Base-by-base conservation (phyloP, 2,797 vertebrate species). In the Falco cherrug region DNA sequence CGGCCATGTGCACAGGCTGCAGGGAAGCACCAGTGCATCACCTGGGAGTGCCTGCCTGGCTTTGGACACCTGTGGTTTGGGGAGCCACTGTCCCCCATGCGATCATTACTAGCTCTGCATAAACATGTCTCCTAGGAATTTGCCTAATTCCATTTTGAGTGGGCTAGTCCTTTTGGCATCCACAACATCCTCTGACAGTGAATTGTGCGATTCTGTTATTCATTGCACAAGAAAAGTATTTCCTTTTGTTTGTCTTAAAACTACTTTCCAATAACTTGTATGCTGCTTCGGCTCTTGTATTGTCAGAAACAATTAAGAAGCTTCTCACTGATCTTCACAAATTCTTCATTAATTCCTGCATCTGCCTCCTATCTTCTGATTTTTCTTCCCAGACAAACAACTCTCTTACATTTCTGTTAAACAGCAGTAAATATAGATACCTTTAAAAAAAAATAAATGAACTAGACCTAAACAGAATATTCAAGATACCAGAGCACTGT, bases 11-110 rank as follows among this genome's bases (percentile, higher is more conserved):
- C 31, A n/a, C 25, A 22, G 60, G 77, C 39, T 64, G 73, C 57
- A 31, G 63, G 28, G 35, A 39, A 53, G 20, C 71, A n/a, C 26
- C 1, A 0, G 25, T 11, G 6, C 43, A 4, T 45, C 16, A 1
- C 29, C 43, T 0, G 0, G 61, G 45, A 47, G 11, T 2, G 1
- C 15, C 29, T 5, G 1, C 29, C 48, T 11, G 25, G 16, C 45
- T 54, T 60, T 39, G 47, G 77, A 17, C 47, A n/a, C 13, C 17
- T 6, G n/a, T 2, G 29, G 22, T 33, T 70, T 48, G 68, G 47
- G 64, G 33, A 73, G 2, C 29, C 29, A 68, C 54, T 73, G 54
- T 25, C 16, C 26, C 31, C 50, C 33, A 11, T 1, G 16, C 5
- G 9, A 59, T 25, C 28, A 2, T 47, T 25, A 26, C 65, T 19